A percentile compares a stretch with the other conserved stretches of the same genome.
Conservation (phyloP, 2,797 vertebrate genomes). For the Odontamblyopus lacepedii region DNA sequence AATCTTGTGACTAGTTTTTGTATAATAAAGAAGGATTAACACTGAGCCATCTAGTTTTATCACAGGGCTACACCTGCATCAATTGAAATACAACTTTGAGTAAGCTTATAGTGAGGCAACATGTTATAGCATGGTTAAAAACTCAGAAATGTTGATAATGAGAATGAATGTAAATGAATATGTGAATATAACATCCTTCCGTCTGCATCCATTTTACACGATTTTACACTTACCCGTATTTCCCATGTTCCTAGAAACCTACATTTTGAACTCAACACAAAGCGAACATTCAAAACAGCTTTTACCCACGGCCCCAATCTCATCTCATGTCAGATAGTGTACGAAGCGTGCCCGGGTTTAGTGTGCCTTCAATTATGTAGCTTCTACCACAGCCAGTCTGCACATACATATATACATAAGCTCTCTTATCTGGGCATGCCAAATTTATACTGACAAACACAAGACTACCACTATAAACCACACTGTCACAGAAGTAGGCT, state of each 20-base stretch:
- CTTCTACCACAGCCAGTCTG: slow-evolving; percentile 15
- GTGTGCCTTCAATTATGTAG: slow-evolving; percentile 24
- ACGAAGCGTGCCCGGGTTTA: slow-evolving; percentile 30
- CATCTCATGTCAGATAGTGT: slow-evolving; percentile 15
- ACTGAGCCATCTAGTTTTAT: too few species aligned
- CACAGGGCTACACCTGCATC: too few species aligned
- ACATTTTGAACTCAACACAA: slow-evolving; percentile 8
- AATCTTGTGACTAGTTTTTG: too few species aligned
- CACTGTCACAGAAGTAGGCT: slow-evolving; percentile 14
- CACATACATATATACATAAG: slow-evolving; percentile 34
- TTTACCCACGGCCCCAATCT: slow-evolving; percentile 4
- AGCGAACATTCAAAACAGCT: slow-evolving; percentile 6
- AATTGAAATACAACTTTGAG: too few species aligned
- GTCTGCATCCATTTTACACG: background rate
- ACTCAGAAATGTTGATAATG: background rate
- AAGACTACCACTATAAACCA: slow-evolving; percentile 24
- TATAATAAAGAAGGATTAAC: too few species aligned
- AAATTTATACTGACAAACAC: slow-evolving; percentile 34
- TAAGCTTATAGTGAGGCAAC: too few species aligned
- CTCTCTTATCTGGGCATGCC: slow-evolving; percentile 29
- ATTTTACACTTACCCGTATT: background rate
- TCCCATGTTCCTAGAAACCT: slow-evolving; percentile 6
- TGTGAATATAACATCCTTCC: background rate
- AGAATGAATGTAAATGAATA: too few species aligned
- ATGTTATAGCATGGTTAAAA: too few species aligned